Percentiles rank a stretch among this genome's conserved stretches.
Conservation (phyloP, 1,140 invertebrate species). For the Macrostomum lignano region DNA sequence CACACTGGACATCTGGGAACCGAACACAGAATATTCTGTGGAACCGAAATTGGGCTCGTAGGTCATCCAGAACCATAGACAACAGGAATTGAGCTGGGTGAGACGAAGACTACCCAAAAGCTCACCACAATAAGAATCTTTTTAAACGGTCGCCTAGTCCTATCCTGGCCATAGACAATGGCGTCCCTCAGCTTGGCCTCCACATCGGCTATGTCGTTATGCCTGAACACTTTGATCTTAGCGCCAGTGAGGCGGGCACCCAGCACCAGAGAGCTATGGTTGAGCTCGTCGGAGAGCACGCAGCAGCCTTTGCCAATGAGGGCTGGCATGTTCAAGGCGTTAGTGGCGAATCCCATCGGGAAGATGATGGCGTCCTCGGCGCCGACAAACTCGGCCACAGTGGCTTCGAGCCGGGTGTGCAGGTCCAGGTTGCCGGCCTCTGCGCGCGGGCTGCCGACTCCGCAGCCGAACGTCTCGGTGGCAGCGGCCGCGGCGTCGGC, state of each 20-base stretch:
- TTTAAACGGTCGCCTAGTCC: constrained; percentile 47
- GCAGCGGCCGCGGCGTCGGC: constrained; percentile 17
- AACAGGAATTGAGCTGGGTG: no score
- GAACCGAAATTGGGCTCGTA: no score
- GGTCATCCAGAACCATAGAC: no score
- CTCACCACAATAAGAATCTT: constrained; percentile 79
- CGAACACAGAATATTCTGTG: no score
- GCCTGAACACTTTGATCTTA: constrained; percentile 55
- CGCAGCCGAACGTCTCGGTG: constrained; percentile 23
- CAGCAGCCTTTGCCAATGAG: constrained; percentile 49
- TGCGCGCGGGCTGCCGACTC: constrained; percentile 19
- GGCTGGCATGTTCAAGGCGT: constrained; percentile 63
- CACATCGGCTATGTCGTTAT: constrained; percentile 53
- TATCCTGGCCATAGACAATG: constrained; percentile 49
- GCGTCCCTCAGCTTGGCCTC: constrained; percentile 48
- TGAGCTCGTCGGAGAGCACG: constrained; percentile 75
- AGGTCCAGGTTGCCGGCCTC: constrained; percentile 40
- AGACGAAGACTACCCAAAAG: no score
- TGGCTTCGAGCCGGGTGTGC: constrained; percentile 49
- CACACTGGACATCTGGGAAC: no score
- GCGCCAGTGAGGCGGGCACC: constrained; percentile 62
- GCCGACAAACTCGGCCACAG: constrained; percentile 62
- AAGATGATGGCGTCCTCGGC: constrained; percentile 73
- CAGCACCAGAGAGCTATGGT: constrained; percentile 78
- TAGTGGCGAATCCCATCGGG: constrained; percentile 95